These are phyloP conservation scores for Scolopax bukidnonensis DNA, from an alignment of 2,797 vertebrate genomes.

Conservation along the genomic window DNA sequence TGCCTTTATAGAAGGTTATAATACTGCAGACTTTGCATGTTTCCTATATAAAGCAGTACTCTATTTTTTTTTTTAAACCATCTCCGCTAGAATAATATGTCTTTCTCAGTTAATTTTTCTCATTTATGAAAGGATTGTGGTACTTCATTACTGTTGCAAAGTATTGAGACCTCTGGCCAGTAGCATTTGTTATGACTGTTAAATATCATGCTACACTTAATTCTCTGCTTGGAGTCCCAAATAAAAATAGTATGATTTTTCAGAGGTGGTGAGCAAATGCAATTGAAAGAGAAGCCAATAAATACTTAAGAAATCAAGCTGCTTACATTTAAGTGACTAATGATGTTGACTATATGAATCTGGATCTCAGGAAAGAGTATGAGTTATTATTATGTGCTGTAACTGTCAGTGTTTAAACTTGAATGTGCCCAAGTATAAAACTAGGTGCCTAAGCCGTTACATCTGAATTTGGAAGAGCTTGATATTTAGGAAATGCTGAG, in stretches of 20 bases:
- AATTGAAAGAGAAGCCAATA: neutral
- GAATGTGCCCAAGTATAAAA: neutral
- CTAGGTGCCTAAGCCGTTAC: neutral
- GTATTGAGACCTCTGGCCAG: neutral
- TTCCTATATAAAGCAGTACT: neutral
- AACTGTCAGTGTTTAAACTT: neutral
- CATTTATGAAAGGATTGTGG: neutral
- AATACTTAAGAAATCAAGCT: neutral
- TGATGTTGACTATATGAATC: neutral
- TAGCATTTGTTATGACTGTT: neutral
- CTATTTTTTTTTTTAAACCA: neutral
- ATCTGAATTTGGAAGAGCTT: neutral
- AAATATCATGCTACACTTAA: neutral
- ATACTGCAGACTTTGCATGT: neutral
- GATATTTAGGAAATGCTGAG: conserved; percentile 14
- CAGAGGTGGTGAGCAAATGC: neutral
- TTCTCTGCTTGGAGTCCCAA: neutral
- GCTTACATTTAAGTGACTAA: neutral
- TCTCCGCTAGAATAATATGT: neutral
- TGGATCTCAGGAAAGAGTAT: neutral
- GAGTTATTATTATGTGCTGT: neutral
- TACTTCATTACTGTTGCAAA: neutral
- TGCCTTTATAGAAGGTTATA: neutral
- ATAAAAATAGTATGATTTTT: neutral
- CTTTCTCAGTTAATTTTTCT: neutral